phyloP scores from a whole-genome alignment of 2,797 vertebrate species.

The Xerus rutilus region DNA sequence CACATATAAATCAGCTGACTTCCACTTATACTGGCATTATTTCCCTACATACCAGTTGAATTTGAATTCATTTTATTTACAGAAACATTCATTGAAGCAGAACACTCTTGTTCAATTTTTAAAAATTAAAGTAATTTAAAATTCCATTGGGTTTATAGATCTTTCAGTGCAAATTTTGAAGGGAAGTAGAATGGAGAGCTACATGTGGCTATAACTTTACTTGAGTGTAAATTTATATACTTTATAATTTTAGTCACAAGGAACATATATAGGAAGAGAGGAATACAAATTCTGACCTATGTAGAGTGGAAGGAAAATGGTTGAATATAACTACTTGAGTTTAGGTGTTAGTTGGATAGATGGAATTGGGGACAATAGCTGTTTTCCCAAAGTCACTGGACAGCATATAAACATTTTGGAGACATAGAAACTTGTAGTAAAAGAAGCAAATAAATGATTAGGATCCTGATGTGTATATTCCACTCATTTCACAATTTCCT shows the following conservation, averaged over 20 bases:
- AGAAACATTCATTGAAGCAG: neutral
- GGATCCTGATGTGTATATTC: neutral
- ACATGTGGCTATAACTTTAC: neutral
- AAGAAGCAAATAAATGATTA: neutral
- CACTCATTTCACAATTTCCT: neutral
- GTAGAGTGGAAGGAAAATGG: neutral
- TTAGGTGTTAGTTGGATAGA: neutral
- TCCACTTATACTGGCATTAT: neutral
- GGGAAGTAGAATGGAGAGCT: neutral
- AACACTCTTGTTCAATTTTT: conserved; percentile 38
- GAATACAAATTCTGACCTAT: neutral
- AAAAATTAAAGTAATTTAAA: conserved; percentile 50
- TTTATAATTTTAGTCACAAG: neutral
- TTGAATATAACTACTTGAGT: neutral
- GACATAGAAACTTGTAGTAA: neutral
- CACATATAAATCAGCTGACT: neutral
- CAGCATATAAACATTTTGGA: neutral
- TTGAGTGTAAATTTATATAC: neutral
- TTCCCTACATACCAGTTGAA: neutral
- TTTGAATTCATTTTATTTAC: conserved; percentile 28
- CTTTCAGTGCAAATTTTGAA: neutral
- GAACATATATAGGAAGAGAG: neutral
- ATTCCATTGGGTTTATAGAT: neutral
- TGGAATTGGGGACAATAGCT: neutral
- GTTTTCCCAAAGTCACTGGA: neutral